Percentiles rank a stretch among this genome's conserved stretches.
These are phyloP conservation scores for Dysidea cf. avara DNA, from an alignment of 37 sponge, comb jelly and placozoan genomes.

Conservation along the genomic window DNA sequence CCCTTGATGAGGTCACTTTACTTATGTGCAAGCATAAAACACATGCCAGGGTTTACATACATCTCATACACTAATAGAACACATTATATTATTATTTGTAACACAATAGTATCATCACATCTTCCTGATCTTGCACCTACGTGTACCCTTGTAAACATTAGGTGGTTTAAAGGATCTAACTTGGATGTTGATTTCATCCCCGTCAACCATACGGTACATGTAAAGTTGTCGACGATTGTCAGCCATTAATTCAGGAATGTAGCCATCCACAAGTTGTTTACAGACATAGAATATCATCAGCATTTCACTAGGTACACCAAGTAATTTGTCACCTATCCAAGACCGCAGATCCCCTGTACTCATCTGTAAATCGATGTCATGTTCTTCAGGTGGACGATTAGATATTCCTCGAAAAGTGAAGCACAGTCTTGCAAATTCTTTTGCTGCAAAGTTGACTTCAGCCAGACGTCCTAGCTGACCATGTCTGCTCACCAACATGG, in stretches of 20 bases:
- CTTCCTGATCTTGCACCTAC: too few species aligned
- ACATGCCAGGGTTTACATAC: too few species aligned
- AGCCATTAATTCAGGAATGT: conserved; percentile 9
- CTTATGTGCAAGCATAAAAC: too few species aligned
- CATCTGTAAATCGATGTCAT: conserved; percentile 15
- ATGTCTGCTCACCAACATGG: conserved; percentile 27
- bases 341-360: conserved; percentile 26
- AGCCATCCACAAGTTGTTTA: background rate
- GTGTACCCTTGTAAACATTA: too few species aligned
- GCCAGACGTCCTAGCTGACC: conserved; percentile 37
- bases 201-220: conserved; percentile 28
- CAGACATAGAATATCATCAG: conserved; percentile 22
- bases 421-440: background rate
- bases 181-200: conserved; percentile 46
- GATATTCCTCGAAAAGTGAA: conserved; percentile 33
- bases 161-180: too few species aligned
- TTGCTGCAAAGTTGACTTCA: conserved; percentile 20
- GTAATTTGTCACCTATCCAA: conserved; percentile 24
- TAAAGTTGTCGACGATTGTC: background rate
- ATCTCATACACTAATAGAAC: too few species aligned
- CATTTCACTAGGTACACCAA: conserved; percentile 5
- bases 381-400: conserved; percentile 1
- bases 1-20: too few species aligned
- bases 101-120: too few species aligned
- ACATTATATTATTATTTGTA: too few species aligned